phyloP scores from a whole-genome alignment of 2,113 vertebrate species.

The Hemibagrus wyckioides region DNA sequence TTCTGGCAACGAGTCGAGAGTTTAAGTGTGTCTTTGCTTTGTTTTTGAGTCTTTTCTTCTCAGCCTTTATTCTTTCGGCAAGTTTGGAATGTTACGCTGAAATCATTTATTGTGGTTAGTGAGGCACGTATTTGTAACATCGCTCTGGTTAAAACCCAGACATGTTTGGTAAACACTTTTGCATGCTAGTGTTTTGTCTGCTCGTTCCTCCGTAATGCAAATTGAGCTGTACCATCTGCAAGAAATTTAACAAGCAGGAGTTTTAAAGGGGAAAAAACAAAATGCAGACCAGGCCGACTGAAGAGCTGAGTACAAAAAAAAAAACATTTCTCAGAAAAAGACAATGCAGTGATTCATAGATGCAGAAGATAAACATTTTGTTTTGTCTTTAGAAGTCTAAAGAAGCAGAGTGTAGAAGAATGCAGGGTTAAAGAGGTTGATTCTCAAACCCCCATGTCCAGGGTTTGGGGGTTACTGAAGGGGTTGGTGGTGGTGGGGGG shows the following conservation, averaged over 20 bases:
- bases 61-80: neutral
- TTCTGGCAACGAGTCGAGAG: neutral
- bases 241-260: neutral
- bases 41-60: neutral
- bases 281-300: neutral
- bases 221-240: neutral
- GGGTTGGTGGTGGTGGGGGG: neutral
- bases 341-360: constrained; percentile 5
- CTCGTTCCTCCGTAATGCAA: neutral
- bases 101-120: constrained; percentile 3
- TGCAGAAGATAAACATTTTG: neutral
- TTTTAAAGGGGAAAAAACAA: neutral
- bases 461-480: neutral
- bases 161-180: constrained; percentile 15
- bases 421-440: neutral
- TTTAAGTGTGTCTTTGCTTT: neutral
- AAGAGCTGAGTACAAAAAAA: neutral
- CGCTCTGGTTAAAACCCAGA: constrained; percentile 7
- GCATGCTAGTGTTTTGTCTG: constrained; percentile 9
- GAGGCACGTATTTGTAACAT: neutral
- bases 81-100: neutral
- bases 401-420: constrained; percentile 26
- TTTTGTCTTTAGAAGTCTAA: constrained; percentile 16
- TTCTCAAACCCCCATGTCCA: constrained; percentile 8
- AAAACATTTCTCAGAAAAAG: neutral